phyloP scores from a whole-genome alignment of 2,113 vertebrate genomes.

The Collichthys lucidus region DNA sequence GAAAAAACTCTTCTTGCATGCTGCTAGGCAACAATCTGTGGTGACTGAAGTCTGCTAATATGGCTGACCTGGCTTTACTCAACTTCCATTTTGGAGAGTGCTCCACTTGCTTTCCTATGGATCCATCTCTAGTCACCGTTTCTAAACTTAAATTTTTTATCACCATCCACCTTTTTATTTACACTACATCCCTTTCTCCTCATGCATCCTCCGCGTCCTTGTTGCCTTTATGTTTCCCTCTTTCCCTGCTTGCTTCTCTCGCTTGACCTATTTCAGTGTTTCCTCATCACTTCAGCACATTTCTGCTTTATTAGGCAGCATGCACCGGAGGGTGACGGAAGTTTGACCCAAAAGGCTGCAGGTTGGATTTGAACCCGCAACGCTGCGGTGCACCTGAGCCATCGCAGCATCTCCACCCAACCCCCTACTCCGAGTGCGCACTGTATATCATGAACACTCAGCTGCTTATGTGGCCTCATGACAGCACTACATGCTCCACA shows the following conservation, averaged over 20 bases:
- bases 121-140: slow-evolving; percentile 23
- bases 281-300: slow-evolving; percentile 46
- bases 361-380: slow-evolving; percentile 55
- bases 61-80: slow-evolving; percentile 67
- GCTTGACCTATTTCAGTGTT: slow-evolving; percentile 68
- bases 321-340: slow-evolving; percentile 53
- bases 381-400: slow-evolving; percentile 59
- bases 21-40: slow-evolving; percentile 70
- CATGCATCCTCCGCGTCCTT: slow-evolving; percentile 5
- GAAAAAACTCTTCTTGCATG: slow-evolving; percentile 34
- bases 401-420: background rate
- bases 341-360: slow-evolving; percentile 45
- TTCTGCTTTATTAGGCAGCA: slow-evolving; percentile 64
- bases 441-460: slow-evolving; percentile 34
- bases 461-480: slow-evolving; percentile 43
- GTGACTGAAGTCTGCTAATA: slow-evolving; percentile 65
- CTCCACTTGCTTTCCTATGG: slow-evolving; percentile 1
- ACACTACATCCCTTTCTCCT: slow-evolving; percentile 1
- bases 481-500: slow-evolving; percentile 31
- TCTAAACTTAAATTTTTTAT: slow-evolving; percentile 58
- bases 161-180: slow-evolving; percentile 39
- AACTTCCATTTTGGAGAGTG: slow-evolving; percentile 61
- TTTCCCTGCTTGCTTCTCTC: slow-evolving; percentile 46
- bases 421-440: background rate
- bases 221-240: slow-evolving; percentile 15